phyloP scores from a whole-genome alignment of 2,888 invertebrate species.

The Leptopilina drosophilae region DNA sequence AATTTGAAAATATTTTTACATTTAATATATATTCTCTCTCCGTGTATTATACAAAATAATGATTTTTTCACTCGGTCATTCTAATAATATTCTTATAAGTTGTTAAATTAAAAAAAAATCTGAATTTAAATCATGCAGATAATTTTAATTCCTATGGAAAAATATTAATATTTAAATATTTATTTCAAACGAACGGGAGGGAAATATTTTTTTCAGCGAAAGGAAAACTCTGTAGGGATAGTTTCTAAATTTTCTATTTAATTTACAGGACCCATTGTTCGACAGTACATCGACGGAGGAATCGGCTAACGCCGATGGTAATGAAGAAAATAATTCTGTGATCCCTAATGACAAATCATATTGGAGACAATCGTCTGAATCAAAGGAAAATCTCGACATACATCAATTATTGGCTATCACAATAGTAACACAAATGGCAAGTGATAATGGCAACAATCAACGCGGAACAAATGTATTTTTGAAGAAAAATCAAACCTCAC shows the following conservation, averaged over 20 bases:
- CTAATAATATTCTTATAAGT: no score
- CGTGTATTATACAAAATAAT: no score
- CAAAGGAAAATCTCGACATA: conserved; percentile 72
- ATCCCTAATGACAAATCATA: conserved; percentile 66
- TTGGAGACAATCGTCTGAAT: conserved; percentile 71
- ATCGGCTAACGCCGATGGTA: conserved; percentile 60
- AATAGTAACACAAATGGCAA: conserved; percentile 70
- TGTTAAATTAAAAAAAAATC: no score
- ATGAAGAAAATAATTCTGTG: conserved; percentile 65
- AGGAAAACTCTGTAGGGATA: no score
- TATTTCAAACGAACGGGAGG: no score
- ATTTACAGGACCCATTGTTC: conserved; percentile 67
- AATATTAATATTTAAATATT: no score
- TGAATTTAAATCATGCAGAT: no score
- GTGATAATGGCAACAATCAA: conserved; percentile 72
- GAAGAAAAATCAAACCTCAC: conserved; percentile 69
- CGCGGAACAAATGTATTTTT: conserved; percentile 67
- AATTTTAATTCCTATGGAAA: no score
- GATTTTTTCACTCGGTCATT: no score
- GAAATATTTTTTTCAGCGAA: no score
- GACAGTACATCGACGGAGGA: conserved; percentile 60
- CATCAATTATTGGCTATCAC: conserved; percentile 72
- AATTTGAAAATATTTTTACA: no score
- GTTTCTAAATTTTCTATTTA: background rate
- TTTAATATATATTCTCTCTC: no score